Evolutionary conservation across 1,140 invertebrate genomes (phyloP).

Genomic region (Drosophila varians): DNA sequence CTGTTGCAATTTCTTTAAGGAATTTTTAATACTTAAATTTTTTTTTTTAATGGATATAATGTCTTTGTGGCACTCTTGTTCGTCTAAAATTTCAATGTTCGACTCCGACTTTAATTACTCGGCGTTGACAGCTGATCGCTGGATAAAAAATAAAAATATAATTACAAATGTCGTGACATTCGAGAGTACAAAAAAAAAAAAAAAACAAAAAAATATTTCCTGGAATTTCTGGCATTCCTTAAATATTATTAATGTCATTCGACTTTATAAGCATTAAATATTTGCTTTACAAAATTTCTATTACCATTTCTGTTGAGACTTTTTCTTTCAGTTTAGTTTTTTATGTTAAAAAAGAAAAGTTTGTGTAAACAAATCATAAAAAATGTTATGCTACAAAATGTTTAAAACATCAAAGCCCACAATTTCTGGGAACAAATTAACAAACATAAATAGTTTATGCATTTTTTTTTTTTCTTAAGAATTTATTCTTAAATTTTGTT

Average conservation of each 20-base stretch:
- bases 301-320: neutral
- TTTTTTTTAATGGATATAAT: conserved; percentile 1
- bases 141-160: neutral
- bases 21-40: too few species aligned
- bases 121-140: neutral
- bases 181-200: conserved; percentile 36
- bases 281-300: neutral
- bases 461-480: neutral
- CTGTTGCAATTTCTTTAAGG: too few species aligned
- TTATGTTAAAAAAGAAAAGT: neutral
- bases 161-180: conserved; percentile 20
- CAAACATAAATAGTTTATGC: neutral
- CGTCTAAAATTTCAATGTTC: conserved; percentile 36
- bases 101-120: neutral
- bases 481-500: neutral
- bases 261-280: neutral
- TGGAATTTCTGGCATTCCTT: conserved; percentile 34
- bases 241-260: conserved; percentile 24
- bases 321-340: neutral
- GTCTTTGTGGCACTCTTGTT: conserved; percentile 34
- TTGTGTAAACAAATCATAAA: conserved; percentile 13
- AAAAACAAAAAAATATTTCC: conserved; percentile 13
- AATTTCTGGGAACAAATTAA: neutral
- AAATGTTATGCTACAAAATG: conserved; percentile 2
- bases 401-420: conserved; percentile 25